Evolutionary conservation across 2,113 vertebrate species (phyloP), one percentile per base, ranked within the genome.

Genomic region (Patagioenas fasciata): DNA sequence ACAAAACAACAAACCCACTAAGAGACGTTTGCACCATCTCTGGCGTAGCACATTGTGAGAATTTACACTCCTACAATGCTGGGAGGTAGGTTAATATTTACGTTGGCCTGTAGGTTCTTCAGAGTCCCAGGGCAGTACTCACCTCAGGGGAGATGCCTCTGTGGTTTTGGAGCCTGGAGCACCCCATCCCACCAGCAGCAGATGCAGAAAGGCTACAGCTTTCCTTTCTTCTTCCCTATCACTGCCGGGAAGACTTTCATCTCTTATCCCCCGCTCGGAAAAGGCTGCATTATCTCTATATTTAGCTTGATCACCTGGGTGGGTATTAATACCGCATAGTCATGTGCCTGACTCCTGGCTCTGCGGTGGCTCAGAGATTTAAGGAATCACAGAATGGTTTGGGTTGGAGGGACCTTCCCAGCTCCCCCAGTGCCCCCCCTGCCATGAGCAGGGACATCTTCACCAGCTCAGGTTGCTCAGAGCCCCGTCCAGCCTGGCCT

Each of bases 1-100:
- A 40, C 60, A 78, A 84, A 89, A 40, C 81, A 95, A 29, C 28
- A 64, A 89, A 60, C 64, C 26, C 40, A 50, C 40, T 38, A 91
- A 83, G 38, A 94, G 80, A 92, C 65, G 82, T 83, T 92, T 82
- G 48, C 57, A 72, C 64, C 48, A 58, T 72, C 66, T 62, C 61
- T 62, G 75, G 57, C 1, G 0, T 34, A 74, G 65, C 11, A 65
- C 0, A 2, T 53, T 0, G 0, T 81, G 34, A 81, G 69, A 80
- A 74, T 56, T 28, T 26, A 66, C 56, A 54, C 31, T 17, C 19
- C 40, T 51, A 67, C 20, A 26, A 10, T 25, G 48, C 75, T 85
- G 4, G 2, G 77, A 79, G 32, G 38, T 12, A 80, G 25, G 66
- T 66, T 80, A 77, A n/a, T 93, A 75, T 82, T 87, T 85, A 84